Percentiles rank a stretch among this genome's conserved stretches.
These are phyloP conservation scores for Chalcis sispes DNA, from an alignment of 2,888 invertebrate genomes.

Conservation along the genomic window DNA sequence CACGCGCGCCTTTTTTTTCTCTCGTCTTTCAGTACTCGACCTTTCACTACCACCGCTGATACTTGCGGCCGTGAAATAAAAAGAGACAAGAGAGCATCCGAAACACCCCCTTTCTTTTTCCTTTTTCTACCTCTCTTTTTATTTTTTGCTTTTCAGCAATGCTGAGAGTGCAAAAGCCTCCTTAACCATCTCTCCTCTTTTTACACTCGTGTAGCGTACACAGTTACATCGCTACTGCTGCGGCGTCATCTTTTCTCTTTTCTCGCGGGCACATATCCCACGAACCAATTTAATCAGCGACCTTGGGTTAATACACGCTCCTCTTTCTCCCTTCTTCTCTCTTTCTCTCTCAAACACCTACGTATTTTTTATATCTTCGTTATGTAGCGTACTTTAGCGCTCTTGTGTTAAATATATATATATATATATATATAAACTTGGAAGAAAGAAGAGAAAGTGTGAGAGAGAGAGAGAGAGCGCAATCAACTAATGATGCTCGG, in stretches of 20 bases:
- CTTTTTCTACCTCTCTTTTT: neutral
- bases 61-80: constrained; percentile 5
- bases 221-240: too few relatives aligned
- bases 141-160: constrained; percentile 9
- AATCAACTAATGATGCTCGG: constrained; percentile 55
- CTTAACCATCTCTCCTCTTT: too few relatives aligned
- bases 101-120: constrained; percentile 18
- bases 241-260: constrained; percentile 38
- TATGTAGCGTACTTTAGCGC: too few relatives aligned
- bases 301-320: constrained; percentile 20
- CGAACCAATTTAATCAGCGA: constrained; percentile 52
- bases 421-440: neutral
- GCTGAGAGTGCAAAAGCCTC: constrained; percentile 46
- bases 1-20: constrained; percentile 27
- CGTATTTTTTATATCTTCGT: too few relatives aligned
- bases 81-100: constrained; percentile 7
- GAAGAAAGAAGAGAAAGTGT: too few relatives aligned
- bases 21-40: too few relatives aligned
- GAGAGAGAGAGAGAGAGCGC: constrained; percentile 23
- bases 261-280: constrained; percentile 3
- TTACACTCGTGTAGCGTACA: too few relatives aligned
- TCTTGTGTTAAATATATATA: too few relatives aligned
- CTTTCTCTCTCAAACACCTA: neutral
- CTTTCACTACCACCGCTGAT: constrained; percentile 10
- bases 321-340: constrained; percentile 8